Evolutionary conservation across 2,113 vertebrate genomes (phyloP), one percentile per base, ranked within the genome.

Genomic region (Columba janthina): DNA sequence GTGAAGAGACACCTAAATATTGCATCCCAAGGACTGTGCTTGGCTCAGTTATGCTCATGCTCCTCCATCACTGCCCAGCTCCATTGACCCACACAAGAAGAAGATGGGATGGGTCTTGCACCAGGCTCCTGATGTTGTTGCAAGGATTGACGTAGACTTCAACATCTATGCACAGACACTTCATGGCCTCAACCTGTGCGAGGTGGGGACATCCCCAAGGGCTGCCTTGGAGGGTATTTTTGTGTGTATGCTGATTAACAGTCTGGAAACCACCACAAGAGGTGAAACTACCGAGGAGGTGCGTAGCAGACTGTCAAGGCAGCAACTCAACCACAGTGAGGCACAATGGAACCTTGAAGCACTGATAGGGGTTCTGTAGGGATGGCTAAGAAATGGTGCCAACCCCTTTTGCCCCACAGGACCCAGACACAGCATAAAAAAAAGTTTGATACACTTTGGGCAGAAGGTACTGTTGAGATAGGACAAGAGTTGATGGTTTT

Each of bases 161-260:
- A 70, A 4, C 19, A 3, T 2, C 22, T 69, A 44, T 21, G 19
- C 36, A 53, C 11, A 69, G 34, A 42, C 11, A 6, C 10, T 15
- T 56, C 0, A 1, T 28, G 26, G 21, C 14, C 26, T 83, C 65
- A 73, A 5, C 0, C 0, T 26, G 17, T 64, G 38, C 58, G 86
- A 65, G 50, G n/a, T 38, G 48, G 19, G 28, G 48, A 66, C 34
- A 34, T 58, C 21, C 31, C 32, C 36, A 62, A 34, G 17, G 25
- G 10, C 18, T 83, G 50, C 19, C 42, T 48, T n/a, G 50, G 46
- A 60, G n/a, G 16, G 19, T 66, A 15, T 2, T 66, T 87, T 67
- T 46, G 13, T 7, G 28, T 53, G 15, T 10, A 9, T 0, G 4
- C 24, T 70, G 19, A 62, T 57, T 22, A 85, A 34, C 34, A 51